phyloP scores from a whole-genome alignment of 1,140 invertebrate genomes.

The Diabrotica undecimpunctata region DNA sequence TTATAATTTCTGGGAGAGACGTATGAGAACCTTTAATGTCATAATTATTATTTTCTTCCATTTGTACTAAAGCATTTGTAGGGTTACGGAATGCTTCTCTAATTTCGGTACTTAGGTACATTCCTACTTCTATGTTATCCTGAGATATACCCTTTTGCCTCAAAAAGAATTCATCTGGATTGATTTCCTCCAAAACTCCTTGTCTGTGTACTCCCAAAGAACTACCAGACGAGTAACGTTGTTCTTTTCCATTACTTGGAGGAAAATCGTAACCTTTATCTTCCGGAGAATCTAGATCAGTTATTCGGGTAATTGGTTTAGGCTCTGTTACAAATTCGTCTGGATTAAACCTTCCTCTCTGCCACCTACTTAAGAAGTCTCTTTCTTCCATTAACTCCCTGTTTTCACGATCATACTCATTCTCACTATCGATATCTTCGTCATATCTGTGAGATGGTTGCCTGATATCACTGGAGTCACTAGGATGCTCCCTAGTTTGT shows the following conservation, averaged over 20 bases:
- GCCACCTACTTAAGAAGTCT: constrained; percentile 35
- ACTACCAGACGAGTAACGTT: constrained; percentile 28
- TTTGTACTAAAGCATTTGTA: constrained; percentile 59
- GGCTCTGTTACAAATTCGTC: constrained; percentile 29
- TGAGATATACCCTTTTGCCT: constrained; percentile 74
- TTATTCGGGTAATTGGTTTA: constrained; percentile 8
- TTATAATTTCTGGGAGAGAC: constrained; percentile 35
- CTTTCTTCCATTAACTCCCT: constrained; percentile 33
- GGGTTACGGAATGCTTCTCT: constrained; percentile 69
- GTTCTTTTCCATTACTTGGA: constrained; percentile 27
- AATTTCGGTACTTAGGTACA: constrained; percentile 73
- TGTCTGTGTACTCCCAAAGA: constrained; percentile 35
- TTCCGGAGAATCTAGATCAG: constrained; percentile 18
- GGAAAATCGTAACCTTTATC: constrained; percentile 19
- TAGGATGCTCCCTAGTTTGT: not conserved
- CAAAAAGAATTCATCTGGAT: constrained; percentile 82
- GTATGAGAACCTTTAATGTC: constrained; percentile 34
- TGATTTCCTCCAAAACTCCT: constrained; percentile 76
- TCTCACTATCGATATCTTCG: constrained; percentile 41
- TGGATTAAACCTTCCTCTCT: constrained; percentile 47
- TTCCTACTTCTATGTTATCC: constrained; percentile 73
- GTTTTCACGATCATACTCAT: constrained; percentile 41
- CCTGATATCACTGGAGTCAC: constrained; percentile 23
- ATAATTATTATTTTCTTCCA: constrained; percentile 49
- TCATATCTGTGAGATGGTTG: constrained; percentile 35